Percentiles rank a stretch among this genome's conserved stretches.
These are phyloP conservation scores for Nasonovia ribisnigri DNA, from an alignment of 2,888 invertebrate species.

Conservation along the genomic window DNA sequence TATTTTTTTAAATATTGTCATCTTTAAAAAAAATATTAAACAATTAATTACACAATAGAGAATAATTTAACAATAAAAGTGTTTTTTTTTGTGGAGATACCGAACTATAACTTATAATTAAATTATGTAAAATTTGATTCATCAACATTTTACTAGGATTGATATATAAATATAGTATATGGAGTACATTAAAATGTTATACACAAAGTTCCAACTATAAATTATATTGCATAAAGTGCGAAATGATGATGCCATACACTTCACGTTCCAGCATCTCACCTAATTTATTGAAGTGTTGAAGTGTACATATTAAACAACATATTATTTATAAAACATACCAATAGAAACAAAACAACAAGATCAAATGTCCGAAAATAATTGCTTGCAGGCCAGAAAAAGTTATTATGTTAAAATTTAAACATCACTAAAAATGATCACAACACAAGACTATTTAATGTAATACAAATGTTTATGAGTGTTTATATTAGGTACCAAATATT, in stretches of 20 bases:
- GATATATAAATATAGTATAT: not conserved
- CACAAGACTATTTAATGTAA: not conserved
- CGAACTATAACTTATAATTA: not conserved
- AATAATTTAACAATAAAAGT: not conserved
- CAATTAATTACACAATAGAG: not conserved
- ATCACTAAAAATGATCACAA: not conserved
- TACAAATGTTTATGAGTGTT: not conserved
- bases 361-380: not conserved
- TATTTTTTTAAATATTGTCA: not conserved
- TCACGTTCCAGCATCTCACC: not conserved
- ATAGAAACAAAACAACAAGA: not conserved
- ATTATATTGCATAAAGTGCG: not conserved
- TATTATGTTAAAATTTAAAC: not conserved
- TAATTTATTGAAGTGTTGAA: not conserved
- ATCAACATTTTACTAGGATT: too few species aligned
- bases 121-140: not conserved
- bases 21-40: too few species aligned
- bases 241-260: not conserved
- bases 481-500: not conserved
- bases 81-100: not conserved
- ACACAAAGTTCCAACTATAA: not conserved
- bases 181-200: not conserved
- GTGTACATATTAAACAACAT: not conserved
- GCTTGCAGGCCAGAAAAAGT: not conserved
- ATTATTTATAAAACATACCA: not conserved